Percentiles rank a stretch among this genome's conserved stretches.
phyloP scores from a whole-genome alignment of 30 jellyfish, hydroid and myxozoan genomes.

The Turritopsis dohrnii region DNA sequence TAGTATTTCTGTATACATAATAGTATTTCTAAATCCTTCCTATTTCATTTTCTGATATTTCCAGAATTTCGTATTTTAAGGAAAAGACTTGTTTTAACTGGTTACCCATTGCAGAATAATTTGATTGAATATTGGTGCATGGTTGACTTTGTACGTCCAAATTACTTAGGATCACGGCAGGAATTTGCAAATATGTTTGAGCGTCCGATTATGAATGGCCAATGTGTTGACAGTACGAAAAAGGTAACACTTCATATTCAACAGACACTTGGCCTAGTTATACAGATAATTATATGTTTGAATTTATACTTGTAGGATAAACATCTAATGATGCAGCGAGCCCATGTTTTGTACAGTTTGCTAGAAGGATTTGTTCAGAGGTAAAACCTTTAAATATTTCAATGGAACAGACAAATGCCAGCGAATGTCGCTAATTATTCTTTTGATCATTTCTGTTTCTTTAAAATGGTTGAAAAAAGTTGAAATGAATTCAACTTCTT shows the following conservation, averaged over 20 bases:
- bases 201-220: slow-evolving; percentile 95
- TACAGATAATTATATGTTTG: background rate
- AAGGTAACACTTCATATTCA: slow-evolving; percentile 31
- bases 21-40: too few species aligned
- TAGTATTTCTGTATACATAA: too few species aligned
- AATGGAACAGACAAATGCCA: too few species aligned
- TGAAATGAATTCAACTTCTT: too few species aligned
- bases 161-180: slow-evolving; percentile 80
- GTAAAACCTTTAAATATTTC: slow-evolving; percentile 4
- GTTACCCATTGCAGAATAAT: slow-evolving; percentile 91
- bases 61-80: slow-evolving; percentile 26
- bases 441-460: too few species aligned
- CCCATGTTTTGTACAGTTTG: slow-evolving; percentile 74
- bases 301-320: slow-evolving; percentile 53
- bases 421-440: too few species aligned
- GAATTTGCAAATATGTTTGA: slow-evolving; percentile 93
- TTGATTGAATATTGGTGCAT: slow-evolving; percentile 94
- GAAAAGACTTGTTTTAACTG: slow-evolving; percentile 87
- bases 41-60: background rate
- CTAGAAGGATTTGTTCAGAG: slow-evolving; percentile 54
- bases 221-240: slow-evolving; percentile 82
- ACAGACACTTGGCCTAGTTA: background rate
- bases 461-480: too few species aligned
- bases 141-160: slow-evolving; percentile 97
- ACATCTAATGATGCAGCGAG: slow-evolving; percentile 83